Base-by-base conservation (phyloP, 2,797 vertebrate species). In the Lithobates pipiens region DNA sequence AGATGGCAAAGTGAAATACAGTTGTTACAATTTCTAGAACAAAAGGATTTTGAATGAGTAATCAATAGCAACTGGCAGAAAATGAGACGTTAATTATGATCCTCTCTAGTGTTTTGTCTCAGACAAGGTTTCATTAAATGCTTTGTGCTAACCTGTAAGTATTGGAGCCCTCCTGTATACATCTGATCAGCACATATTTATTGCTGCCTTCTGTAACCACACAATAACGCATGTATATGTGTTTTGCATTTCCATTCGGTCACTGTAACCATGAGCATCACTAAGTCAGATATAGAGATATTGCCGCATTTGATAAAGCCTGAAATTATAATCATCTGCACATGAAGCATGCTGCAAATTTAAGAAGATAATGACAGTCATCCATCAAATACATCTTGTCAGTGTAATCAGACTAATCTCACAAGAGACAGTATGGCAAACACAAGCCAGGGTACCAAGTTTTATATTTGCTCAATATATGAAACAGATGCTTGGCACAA, bases 21-120 rank as follows among this genome's bases (percentile, higher is more conserved):
- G 92, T 92, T 93, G 91, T 93, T 92, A 94, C 89, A 93, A 93
- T 93, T 93, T 91, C 90, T 90, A 92, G 92, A 95, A 95, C 93
- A 95, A 95, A 94, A 90, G 88, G 88, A 91, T 90, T 89, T 88
- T 95, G 93, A 94, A 95, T 94, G 92, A 93, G 93, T 94, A 95
- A 95, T 95, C 94, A 95, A 95, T 94, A 95, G 92, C 92, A 95
- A 94, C 93, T 91, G 90, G 91, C 91, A 93, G 92, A 94, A 94
- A 95, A 95, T 91, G 91, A 95, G 92, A 91, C 91, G 92, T 94
- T 94, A 94, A 95, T 95, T 95, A 95, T 88, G 88, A 93, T 92
- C 88, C 90, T 93, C 92, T 94, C 90, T 81, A 88, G 90, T 92
- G 91, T 93, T 94, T 94, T 93, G 92, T 94, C 91, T 94, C 92